Conservation (phyloP, 2,113 vertebrate genomes). For the Cinclus mexicanus region DNA sequence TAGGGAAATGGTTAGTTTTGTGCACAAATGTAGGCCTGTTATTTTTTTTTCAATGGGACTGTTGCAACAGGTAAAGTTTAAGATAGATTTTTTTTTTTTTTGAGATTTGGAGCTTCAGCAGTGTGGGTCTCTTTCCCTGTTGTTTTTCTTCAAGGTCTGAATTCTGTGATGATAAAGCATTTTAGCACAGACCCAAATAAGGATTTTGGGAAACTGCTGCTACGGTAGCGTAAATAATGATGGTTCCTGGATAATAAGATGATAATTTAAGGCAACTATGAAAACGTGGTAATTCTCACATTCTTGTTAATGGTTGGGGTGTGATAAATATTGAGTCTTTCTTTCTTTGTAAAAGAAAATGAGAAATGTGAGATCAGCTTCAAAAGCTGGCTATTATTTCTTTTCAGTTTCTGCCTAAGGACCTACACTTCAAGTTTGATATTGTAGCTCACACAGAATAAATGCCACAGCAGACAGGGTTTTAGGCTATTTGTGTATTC, state of each 20-base stretch:
- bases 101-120: not conserved
- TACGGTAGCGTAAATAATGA: not conserved
- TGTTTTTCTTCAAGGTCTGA: not conserved
- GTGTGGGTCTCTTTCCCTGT: not conserved
- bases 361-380: not conserved
- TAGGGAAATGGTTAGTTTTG: not conserved
- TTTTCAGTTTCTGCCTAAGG: not conserved
- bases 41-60: not conserved
- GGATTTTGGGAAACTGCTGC: not conserved
- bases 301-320: not conserved
- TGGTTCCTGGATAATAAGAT: not conserved
- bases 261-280: not conserved
- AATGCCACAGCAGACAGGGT: not conserved
- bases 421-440: not conserved
- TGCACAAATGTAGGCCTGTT: not conserved
- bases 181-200: not conserved
- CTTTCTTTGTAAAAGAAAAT: not conserved
- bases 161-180: not conserved
- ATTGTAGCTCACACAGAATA: not conserved
- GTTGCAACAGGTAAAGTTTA: not conserved
- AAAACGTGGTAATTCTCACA: not conserved
- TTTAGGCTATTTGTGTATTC: not conserved
- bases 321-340: not conserved
- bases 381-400: not conserved
- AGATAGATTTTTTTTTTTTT: fast-evolving